Evolutionary conservation across 2,888 invertebrate genomes (phyloP), one percentile per base, ranked within the genome.

Genomic region (Tribolium freemani): DNA sequence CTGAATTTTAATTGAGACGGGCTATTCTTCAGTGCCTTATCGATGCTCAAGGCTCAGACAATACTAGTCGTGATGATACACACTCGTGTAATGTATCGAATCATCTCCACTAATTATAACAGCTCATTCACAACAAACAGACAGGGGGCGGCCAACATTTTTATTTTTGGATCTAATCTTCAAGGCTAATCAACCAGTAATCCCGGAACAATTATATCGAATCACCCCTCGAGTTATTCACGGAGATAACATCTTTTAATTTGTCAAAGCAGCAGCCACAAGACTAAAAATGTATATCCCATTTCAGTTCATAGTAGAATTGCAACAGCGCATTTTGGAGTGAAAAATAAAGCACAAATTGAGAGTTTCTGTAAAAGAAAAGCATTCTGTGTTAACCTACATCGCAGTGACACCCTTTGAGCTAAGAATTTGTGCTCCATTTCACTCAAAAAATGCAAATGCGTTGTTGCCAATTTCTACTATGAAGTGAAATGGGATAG

Each of bases 41-140:
- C 73, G 56, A 44, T 45, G 69, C 61, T 13, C 20, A 11, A 8
- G 10, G 3, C 38, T 21, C 70, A 13, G 56, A 70, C 64, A 70
- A 70, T 57, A 48, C 48, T 31, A 48, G 11, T 38, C 31, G 11
- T 46, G 50, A 48, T 69, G 44, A 54, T 21, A 50, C 31, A 30
- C n/a, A 3, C 46, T 16, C 16, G 10, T 10, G 26, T 53, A 72
- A 58, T 56, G 60, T 54, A 20, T 48, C 56, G 53, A 50, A 56
- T 61, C 73, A 61, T 69, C 73, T 63, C 21, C 26, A 13, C 64
- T 73, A 63, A 64, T 63, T 69, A 68, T 63, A 63, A 51, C 63
- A 51, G 26, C 48, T 48, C 60, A 60, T 48, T 46, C 46, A 46
- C 10, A 60, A 60, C 46, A 48, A 48, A 60, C 20, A 16, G 58